A percentile compares a stretch with the other conserved stretches of the same genome.
These are phyloP conservation scores for Protonemura montana DNA, from an alignment of 2,888 invertebrate species.

Conservation along the genomic window DNA sequence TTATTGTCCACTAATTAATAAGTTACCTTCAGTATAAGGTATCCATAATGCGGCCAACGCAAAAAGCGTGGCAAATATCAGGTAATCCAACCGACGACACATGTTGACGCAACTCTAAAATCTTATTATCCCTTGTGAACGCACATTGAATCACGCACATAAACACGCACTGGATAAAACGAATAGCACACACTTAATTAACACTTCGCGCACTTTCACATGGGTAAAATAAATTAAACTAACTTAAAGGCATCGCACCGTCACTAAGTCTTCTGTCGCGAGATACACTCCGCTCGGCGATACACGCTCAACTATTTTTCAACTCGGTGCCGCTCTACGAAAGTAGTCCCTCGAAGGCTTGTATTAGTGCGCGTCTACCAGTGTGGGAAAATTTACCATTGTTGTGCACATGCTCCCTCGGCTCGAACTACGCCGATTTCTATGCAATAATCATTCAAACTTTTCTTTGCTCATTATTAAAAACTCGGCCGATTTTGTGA, in stretches of 20 bases:
- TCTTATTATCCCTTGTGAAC: slow-evolving; percentile 41
- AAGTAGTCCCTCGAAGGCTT: slow-evolving; percentile 58
- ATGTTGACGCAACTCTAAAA: slow-evolving; percentile 43
- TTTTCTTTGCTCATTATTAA: background rate
- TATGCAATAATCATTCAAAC: background rate
- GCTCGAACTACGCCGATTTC: slow-evolving; percentile 1
- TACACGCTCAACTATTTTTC: slow-evolving; percentile 57
- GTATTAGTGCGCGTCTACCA: slow-evolving; percentile 54
- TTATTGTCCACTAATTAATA: background rate
- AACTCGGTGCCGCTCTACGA: slow-evolving; percentile 56
- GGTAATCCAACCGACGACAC: slow-evolving; percentile 46
- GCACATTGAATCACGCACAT: slow-evolving; percentile 46
- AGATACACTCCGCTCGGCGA: slow-evolving; percentile 39
- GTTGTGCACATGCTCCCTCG: slow-evolving; percentile 13
- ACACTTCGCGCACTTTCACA: slow-evolving; percentile 41
- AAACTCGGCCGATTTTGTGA: background rate
- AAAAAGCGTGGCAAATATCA: slow-evolving; percentile 44
- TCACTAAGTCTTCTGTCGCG: background rate
- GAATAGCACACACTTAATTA: slow-evolving; percentile 40
- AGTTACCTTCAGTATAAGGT: slow-evolving; percentile 30
- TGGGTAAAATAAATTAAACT: slow-evolving; percentile 22
- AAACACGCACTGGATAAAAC: slow-evolving; percentile 42
- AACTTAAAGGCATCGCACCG: background rate
- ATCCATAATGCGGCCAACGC: slow-evolving; percentile 43
- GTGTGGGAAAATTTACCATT: slow-evolving; percentile 51